These are phyloP conservation scores for Cisticola juncidis DNA, from an alignment of 2,113 vertebrate genomes.

Conservation along the genomic window DNA sequence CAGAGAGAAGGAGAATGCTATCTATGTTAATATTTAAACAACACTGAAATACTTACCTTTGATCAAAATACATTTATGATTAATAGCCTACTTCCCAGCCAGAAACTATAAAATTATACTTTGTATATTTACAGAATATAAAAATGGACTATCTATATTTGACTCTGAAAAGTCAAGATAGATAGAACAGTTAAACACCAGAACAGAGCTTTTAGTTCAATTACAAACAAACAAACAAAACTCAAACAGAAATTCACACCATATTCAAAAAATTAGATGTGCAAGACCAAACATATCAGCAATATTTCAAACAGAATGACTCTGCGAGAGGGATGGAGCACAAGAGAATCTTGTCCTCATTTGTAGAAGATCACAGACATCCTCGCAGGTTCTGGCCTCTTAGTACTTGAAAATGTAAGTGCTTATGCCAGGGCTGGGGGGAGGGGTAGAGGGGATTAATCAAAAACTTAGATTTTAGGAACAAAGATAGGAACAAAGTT, in stretches of 20 bases:
- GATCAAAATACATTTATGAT: conserved; percentile 5
- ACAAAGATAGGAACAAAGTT: too few relatives aligned
- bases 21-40: conserved; percentile 10
- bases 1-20: neutral
- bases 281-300: neutral
- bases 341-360: neutral
- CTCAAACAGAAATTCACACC: neutral
- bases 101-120: neutral
- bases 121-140: neutral
- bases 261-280: neutral
- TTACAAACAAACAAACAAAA: neutral
- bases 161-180: neutral
- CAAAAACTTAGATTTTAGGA: neutral
- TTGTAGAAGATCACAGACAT: neutral
- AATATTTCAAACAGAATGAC: neutral
- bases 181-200: neutral
- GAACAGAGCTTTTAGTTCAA: neutral
- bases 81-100: neutral
- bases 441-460: neutral
- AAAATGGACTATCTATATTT: neutral
- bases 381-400: neutral
- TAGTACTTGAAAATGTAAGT: neutral
- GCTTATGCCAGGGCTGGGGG: neutral
- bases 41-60: neutral
- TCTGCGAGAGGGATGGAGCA: fast-evolving